phyloP scores from a whole-genome alignment of 2,888 invertebrate species.

The Drosophila ezoana region DNA sequence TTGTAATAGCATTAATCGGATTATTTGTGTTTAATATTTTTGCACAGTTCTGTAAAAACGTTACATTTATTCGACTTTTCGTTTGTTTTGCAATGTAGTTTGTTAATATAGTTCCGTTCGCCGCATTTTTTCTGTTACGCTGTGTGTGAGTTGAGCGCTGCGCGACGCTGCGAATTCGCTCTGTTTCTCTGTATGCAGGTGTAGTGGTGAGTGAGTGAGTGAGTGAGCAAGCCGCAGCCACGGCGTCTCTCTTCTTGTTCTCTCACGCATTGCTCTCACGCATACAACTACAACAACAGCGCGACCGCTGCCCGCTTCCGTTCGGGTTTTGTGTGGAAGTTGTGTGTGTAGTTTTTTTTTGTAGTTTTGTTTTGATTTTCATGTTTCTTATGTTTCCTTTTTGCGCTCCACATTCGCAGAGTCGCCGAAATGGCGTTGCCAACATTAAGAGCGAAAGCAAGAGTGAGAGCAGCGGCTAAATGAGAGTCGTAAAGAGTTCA shows the following conservation, averaged over 20 bases:
- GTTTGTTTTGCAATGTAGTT: conserved; percentile 21
- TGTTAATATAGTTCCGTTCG: conserved; percentile 33
- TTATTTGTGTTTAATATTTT: conserved; percentile 5
- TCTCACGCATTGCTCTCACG: conserved; percentile 31
- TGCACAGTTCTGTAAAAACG: conserved; percentile 1
- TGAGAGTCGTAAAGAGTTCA: conserved; percentile 7
- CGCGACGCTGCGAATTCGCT: conserved; percentile 55
- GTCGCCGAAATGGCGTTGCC: conserved; percentile 53
- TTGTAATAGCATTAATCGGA: background rate
- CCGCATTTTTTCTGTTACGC: conserved; percentile 21
- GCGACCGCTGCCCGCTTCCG: conserved; percentile 49
- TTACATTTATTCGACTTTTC: background rate
- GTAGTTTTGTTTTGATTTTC: conserved; percentile 74
- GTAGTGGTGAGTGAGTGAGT: conserved; percentile 54
- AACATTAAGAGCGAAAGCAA: conserved; percentile 43
- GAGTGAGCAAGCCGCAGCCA: conserved; percentile 10
- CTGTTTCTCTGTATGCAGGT: conserved; percentile 58
- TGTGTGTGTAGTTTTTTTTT: conserved; percentile 61
- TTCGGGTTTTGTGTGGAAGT: conserved; percentile 30
- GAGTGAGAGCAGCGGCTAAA: conserved; percentile 13
- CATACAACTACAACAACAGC: conserved; percentile 26
- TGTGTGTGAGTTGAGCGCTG: conserved; percentile 36
- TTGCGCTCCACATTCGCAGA: conserved; percentile 50
- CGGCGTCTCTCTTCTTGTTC: conserved; percentile 17
- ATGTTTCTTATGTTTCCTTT: conserved; percentile 58